Conservation (phyloP, 2,888 invertebrate genomes). For the Catonia carolina region DNA sequence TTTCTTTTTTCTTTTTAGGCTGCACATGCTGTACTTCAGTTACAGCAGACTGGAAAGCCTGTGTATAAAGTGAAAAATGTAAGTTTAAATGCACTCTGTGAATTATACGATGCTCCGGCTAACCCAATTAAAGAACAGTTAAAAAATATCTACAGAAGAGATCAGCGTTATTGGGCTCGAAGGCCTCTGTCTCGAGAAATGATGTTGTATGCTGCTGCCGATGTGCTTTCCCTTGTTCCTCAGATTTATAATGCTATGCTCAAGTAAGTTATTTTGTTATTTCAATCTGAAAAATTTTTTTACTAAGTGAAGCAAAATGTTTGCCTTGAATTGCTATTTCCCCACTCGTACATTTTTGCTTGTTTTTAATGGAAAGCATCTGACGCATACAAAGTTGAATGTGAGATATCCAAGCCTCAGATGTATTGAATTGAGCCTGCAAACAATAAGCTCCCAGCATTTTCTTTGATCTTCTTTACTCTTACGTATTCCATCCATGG, state of each 20-base stretch:
- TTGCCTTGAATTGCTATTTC: too few species aligned
- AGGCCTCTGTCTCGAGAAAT: conserved; percentile 84
- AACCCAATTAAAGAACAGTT: conserved; percentile 89
- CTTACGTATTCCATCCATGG: too few species aligned
- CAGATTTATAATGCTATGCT: conserved; percentile 69
- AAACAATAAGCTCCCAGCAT: too few species aligned
- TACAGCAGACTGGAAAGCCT: conserved; percentile 81
- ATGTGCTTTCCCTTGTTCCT: conserved; percentile 79
- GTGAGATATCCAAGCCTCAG: too few species aligned
- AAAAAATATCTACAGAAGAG: conserved; percentile 75
- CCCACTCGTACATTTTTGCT: too few species aligned
- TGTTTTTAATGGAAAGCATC: too few species aligned
- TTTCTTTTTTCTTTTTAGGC: conserved; percentile 48
- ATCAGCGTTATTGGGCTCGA: conserved; percentile 79
- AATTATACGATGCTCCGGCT: conserved; percentile 76
- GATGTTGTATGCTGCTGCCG: conserved; percentile 85
- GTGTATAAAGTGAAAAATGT: conserved; percentile 93
- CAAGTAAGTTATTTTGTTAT: conserved; percentile 42
- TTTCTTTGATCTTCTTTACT: too few species aligned
- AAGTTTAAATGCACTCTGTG: conserved; percentile 84
- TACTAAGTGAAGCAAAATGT: too few species aligned
- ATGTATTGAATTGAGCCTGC: too few species aligned
- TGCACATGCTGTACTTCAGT: conserved; percentile 85
- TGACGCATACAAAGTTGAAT: too few species aligned
- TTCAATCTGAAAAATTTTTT: too few species aligned